Evolutionary conservation across 2,888 invertebrate genomes (phyloP), one percentile per base, ranked within the genome.

Genomic region (Drosophila colorata): DNA sequence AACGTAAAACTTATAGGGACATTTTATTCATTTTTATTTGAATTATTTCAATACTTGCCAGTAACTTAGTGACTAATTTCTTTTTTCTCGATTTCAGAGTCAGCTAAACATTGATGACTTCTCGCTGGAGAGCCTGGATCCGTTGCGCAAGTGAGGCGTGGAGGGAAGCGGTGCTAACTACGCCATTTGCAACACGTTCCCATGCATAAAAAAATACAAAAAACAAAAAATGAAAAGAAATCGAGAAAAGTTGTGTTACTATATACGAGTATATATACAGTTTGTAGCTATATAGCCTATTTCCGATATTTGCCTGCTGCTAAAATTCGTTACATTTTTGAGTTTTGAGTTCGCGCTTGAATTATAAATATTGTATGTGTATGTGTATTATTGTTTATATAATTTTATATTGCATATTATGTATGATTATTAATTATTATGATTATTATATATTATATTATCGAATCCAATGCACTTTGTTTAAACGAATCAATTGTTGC

Each of bases 71-170:
- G 9, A 28, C 2, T 28, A 28, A 28, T 2, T 28, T 28, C 9
- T 1, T 28, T 28, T 9, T 3, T 28, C 0, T 80, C 31, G 1
- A 8, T 49, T 57, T 4, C 64, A 98, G 98, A 97, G 96, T 93
- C 91, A 90, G 69, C 80, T 90, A 37, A 90, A 90, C 72, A 89
- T 92, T 91, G 98, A 98, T 92, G 98, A 98, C 93, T 98, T 98
- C 93, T 97, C 97, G 81, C 93, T 98, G 93, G 98, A 98, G 92
- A 97, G 97, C 93, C 94, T 98, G 92, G 98, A 98, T 94, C 98
- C 98, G 68, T 93, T 98, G 88, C 95, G 96, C 92, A 97, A 97
- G 91, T 92, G 86, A 89, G 59, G 6, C 31, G 14, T 46, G 20
- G 8, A 14, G 14, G 8, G 23, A 28, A 59, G 61, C 58, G 81